phyloP scores from a whole-genome alignment of 2,888 invertebrate genomes.

The Noctua comes region DNA sequence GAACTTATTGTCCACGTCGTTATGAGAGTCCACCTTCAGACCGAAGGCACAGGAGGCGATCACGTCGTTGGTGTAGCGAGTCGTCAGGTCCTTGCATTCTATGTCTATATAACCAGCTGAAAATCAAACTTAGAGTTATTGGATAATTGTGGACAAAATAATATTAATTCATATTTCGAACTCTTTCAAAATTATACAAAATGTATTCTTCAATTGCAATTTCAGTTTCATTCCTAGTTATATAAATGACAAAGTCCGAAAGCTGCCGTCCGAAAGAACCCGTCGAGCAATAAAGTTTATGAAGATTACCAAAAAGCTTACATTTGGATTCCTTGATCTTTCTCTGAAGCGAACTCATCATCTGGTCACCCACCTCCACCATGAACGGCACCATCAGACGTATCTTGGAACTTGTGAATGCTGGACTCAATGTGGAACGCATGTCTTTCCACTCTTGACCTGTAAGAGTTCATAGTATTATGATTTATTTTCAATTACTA shows the following conservation, averaged over 20 bases:
- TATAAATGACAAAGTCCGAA: too few relatives aligned
- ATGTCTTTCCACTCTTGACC: neutral
- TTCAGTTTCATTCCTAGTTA: too few relatives aligned
- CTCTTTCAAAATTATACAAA: too few relatives aligned
- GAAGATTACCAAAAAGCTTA: slow-evolving; percentile 33
- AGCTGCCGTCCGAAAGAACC: too few relatives aligned
- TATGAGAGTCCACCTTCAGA: slow-evolving; percentile 88
- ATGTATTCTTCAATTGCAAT: too few relatives aligned
- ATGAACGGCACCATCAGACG: slow-evolving; percentile 84
- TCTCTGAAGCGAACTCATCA: neutral
- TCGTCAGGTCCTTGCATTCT: slow-evolving; percentile 84
- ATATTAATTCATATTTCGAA: too few relatives aligned
- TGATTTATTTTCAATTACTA: too few relatives aligned
- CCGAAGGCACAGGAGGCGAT: slow-evolving; percentile 89
- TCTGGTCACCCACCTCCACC: slow-evolving; percentile 79
- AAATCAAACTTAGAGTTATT: neutral
- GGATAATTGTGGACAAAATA: too few relatives aligned
- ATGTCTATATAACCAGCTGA: slow-evolving; percentile 72
- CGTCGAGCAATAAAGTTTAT: too few relatives aligned
- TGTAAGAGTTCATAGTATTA: neutral
- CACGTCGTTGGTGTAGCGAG: slow-evolving; percentile 88
- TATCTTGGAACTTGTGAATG: slow-evolving; percentile 89
- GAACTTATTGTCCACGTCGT: slow-evolving; percentile 89
- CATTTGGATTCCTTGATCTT: neutral
- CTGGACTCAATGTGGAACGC: slow-evolving; percentile 85